Conservation (phyloP, 2,113 vertebrate species). For the Leptobrachium ailaonicum region DNA sequence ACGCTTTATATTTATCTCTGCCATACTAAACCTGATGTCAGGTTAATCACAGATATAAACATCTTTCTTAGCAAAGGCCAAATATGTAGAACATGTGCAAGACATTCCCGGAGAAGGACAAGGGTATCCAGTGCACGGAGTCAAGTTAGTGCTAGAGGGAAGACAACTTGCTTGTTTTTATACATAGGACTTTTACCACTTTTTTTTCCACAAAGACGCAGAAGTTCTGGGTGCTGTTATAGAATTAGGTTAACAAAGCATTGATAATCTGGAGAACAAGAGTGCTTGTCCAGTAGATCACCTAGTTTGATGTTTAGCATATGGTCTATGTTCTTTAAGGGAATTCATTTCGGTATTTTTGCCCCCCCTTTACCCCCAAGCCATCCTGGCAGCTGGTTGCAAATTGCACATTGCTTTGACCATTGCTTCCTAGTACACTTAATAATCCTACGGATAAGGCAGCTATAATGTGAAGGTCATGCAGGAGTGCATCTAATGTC, state of each 20-base stretch:
- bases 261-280: no score
- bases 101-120: conserved; percentile 7
- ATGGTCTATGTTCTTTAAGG: no score
- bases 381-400: background rate
- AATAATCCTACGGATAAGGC: conserved; percentile 34
- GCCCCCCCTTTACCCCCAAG: no score
- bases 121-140: background rate
- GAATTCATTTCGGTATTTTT: no score
- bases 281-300: no score
- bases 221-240: no score
- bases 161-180: background rate
- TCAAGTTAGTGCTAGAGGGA: background rate
- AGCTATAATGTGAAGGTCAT: conserved; percentile 39
- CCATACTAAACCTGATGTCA: conserved; percentile 39
- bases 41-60: conserved; percentile 39
- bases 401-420: conserved; percentile 32
- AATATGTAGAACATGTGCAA: conserved; percentile 37
- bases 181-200: no score
- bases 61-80: conserved; percentile 31
- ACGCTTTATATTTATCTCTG: conserved; percentile 45
- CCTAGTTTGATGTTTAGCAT: no score
- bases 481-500: conserved; percentile 31
- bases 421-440: conserved; percentile 29
- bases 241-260: no score
- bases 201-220: no score